Evolutionary conservation across 2,113 vertebrate genomes (phyloP).

Genomic region (Poeciliopsis retropinna): DNA sequence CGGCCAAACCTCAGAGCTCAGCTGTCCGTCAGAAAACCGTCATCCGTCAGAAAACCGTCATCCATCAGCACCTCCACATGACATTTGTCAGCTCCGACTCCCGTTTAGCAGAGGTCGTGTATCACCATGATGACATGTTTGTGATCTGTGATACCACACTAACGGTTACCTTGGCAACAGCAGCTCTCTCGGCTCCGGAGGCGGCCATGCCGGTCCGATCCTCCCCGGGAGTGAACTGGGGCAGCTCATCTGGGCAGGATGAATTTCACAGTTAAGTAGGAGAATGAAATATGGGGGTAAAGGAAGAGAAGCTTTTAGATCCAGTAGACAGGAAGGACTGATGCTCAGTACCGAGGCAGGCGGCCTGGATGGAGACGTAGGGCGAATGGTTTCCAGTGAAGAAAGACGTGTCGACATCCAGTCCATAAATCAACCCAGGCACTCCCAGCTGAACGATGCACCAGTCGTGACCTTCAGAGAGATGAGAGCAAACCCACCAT

Average conservation of each 20-base stretch:
- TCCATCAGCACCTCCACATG: not conserved
- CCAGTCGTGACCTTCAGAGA: constrained; percentile 76
- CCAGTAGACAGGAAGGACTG: not conserved
- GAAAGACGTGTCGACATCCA: constrained; percentile 82
- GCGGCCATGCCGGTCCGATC: constrained; percentile 80
- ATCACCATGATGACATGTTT: not conserved
- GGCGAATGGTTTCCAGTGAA: constrained; percentile 80
- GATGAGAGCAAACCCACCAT: not conserved
- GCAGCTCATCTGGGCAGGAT: constrained; percentile 62
- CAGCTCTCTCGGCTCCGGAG: constrained; percentile 70
- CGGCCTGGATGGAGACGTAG: constrained; percentile 76
- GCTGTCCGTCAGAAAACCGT: constrained; percentile 66
- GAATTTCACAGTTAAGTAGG: not conserved
- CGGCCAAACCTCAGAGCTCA: constrained; percentile 81
- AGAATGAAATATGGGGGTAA: no score
- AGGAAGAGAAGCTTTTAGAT: not conserved
- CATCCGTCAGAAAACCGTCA: not conserved
- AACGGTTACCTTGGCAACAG: constrained; percentile 72
- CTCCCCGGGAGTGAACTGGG: constrained; percentile 62
- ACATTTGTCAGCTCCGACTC: not conserved
- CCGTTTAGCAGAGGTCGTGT: not conserved
- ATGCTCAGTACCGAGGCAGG: constrained; percentile 59
- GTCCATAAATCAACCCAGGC: constrained; percentile 67
- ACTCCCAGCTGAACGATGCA: constrained; percentile 79
- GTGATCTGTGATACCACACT: not conserved